Evolutionary conservation across 2,113 vertebrate genomes (phyloP).

Genomic region (Platanista minor): DNA sequence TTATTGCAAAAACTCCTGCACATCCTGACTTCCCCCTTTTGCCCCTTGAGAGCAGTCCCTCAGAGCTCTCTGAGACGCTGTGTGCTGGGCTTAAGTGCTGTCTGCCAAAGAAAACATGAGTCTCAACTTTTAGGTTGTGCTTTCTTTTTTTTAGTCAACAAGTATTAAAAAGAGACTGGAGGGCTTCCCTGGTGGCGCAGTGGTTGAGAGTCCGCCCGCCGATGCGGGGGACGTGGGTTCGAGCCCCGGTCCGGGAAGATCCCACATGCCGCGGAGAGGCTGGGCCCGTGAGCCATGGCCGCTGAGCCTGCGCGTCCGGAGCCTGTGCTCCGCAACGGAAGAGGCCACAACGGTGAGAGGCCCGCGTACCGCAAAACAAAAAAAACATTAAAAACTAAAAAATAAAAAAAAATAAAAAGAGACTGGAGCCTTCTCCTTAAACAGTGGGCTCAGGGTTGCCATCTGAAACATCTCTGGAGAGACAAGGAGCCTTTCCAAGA

Average conservation of each 20-base stretch:
- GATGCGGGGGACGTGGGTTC: too few relatives aligned
- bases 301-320: too few relatives aligned
- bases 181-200: too few relatives aligned
- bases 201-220: too few relatives aligned
- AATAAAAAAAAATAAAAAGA: background rate
- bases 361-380: too few relatives aligned
- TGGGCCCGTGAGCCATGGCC: too few relatives aligned
- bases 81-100: background rate
- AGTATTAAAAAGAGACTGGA: background rate
- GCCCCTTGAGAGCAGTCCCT: background rate
- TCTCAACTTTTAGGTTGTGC: background rate
- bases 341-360: too few relatives aligned
- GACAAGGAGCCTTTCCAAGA: background rate
- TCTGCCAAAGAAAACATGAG: background rate
- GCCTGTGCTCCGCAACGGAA: too few relatives aligned
- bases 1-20: background rate
- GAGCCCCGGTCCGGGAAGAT: too few relatives aligned
- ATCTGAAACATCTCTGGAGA: background rate
- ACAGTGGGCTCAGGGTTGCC: background rate
- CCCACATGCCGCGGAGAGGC: too few relatives aligned
- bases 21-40: background rate
- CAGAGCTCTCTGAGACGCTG: background rate
- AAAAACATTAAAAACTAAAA: too few relatives aligned
- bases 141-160: too few relatives aligned
- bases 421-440: background rate